These are phyloP conservation scores for Phasia obesa DNA, from an alignment of 2,888 invertebrate species.

Conservation along the genomic window DNA sequence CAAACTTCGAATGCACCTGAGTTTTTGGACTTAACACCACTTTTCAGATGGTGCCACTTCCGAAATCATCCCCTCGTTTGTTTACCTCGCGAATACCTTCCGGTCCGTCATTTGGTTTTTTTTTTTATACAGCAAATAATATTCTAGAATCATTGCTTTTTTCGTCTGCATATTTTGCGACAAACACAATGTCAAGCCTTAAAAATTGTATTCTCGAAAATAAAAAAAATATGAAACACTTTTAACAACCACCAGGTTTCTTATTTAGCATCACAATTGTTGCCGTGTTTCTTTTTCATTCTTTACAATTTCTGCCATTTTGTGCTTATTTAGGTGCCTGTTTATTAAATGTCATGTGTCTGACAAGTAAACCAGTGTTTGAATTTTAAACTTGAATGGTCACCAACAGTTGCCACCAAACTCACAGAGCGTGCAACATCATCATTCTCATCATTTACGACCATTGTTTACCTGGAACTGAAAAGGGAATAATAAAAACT, in stretches of 20 bases:
- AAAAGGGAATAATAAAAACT: constrained; percentile 7
- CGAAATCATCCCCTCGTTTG: too few relatives aligned
- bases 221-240: not conserved
- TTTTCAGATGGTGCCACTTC: too few relatives aligned
- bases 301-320: constrained; percentile 1
- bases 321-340: constrained; percentile 28
- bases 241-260: not conserved
- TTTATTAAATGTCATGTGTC: constrained; percentile 63
- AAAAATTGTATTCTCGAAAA: not conserved
- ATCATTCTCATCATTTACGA: constrained; percentile 66
- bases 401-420: constrained; percentile 29
- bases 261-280: constrained; percentile 14
- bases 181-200: not conserved
- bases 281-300: constrained; percentile 4
- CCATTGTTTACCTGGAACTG: constrained; percentile 55
- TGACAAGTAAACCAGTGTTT: constrained; percentile 66
- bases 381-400: constrained; percentile 63
- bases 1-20: too few relatives aligned
- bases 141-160: too few relatives aligned
- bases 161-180: too few relatives aligned
- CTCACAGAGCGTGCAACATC: constrained; percentile 30
- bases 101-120: too few relatives aligned
- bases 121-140: too few relatives aligned
- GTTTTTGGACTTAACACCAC: too few relatives aligned
- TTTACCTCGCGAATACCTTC: too few relatives aligned